phyloP scores from a whole-genome alignment of 2,113 vertebrate genomes.

The Xiphorhynchus elegans region DNA sequence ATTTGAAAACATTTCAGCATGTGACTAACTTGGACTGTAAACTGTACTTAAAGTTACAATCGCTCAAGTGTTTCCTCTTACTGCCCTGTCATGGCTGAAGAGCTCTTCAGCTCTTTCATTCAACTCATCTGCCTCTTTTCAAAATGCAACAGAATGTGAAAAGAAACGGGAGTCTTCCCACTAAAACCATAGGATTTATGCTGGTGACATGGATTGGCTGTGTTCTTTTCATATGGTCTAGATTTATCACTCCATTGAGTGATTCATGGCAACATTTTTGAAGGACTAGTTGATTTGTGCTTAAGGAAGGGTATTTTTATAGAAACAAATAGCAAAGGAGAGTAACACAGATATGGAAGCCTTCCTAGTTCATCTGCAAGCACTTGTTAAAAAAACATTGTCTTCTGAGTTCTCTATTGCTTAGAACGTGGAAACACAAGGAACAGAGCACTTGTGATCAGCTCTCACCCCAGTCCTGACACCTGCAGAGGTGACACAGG shows the following conservation, averaged over 20 bases:
- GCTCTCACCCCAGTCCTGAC: not conserved
- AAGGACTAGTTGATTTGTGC: not conserved
- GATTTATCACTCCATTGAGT: constrained; percentile 35
- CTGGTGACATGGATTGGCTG: not conserved
- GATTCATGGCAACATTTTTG: constrained; percentile 15
- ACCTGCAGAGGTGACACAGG: not conserved
- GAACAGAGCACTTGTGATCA: not conserved
- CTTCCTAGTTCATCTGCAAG: not conserved
- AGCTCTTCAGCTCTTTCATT: not conserved
- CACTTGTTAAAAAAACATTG: not conserved
- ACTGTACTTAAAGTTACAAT: not conserved
- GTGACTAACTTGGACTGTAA: not conserved
- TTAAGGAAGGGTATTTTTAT: not conserved
- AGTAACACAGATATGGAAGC: not conserved
- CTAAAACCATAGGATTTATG: not conserved
- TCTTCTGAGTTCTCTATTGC: not conserved
- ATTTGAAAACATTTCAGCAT: not conserved
- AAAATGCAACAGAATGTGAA: not conserved
- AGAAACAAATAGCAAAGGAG: not conserved
- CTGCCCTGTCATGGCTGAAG: not conserved
- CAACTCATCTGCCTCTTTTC: not conserved
- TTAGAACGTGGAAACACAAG: not conserved
- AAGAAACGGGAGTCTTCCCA: not conserved
- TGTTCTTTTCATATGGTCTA: not conserved
- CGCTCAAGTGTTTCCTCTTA: not conserved